Base-by-base conservation (phyloP, 2,113 vertebrate genomes). In the Trichomycterus rosablanca region DNA sequence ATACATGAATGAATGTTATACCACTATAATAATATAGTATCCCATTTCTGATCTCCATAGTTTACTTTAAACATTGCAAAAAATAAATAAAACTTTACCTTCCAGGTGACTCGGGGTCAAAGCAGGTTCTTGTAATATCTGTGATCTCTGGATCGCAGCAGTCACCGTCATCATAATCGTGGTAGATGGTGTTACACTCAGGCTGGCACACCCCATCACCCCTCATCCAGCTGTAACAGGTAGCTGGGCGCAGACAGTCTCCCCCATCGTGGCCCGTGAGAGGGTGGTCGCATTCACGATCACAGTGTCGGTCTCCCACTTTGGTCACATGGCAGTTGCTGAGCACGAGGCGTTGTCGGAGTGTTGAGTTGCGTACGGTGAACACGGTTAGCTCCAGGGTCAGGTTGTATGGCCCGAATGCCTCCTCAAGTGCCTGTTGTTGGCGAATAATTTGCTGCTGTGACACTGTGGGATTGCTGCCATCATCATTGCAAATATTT, bases 151-250 rank as follows among this genome's bases (percentile, higher is more conserved):
- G 87, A 75, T 96, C 90, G 0, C 96, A 99, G 84, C 96, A 99
- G 81, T 99, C 96, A 0, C 95, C 96, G 0, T 97, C 94, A 0
- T 99, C 96, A 0, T 94, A 99, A 77, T 98, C 92, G 0, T 94
- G 90, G 69, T 91, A 60, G 77, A 96, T 90, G 54, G 89, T 94
- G 85, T 99, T 99, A 81, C 96, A 98, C 66, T 93, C 94, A 61
- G 73, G 72, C 46, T 98, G 86, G 49, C 96, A 99, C 52, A 91
- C 5, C 0, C 92, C 93, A 0, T 99, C 92, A 1, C 89, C 86
- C 53, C 89, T 90, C 77, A 92, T 92, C 92, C 92, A 95, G 76
- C 85, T 80, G 80, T 93, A 94, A 74, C 94, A 98, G 49, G 89
- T 85, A 14, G 89, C 86, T 1, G 84, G 75, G 23, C 87, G 81